Evolutionary conservation across 2,113 vertebrate genomes (phyloP), one percentile per base, ranked within the genome.

Genomic region (Lophius piscatorius): DNA sequence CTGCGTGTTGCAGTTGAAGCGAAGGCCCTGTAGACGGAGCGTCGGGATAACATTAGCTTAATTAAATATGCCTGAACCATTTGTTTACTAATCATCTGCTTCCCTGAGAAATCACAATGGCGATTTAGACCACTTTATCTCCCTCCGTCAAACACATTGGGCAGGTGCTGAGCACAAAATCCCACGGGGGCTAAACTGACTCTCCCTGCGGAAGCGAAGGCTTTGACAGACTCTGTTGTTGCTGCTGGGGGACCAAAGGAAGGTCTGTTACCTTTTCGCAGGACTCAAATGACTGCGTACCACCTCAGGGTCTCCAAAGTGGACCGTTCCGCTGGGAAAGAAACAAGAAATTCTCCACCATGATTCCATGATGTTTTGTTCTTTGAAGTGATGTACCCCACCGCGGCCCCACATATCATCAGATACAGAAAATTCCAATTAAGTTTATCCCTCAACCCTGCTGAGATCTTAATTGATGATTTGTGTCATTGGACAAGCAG

Each of bases 381-480:
- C 81, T 84, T 76, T 69, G 70, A 80, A 81, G 64, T 67, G 28
- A 60, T 72, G 52, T 50, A 69, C 83, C 75, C 75, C 81, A 71
- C n/a, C 52, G 41, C 49, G 29, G 60, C 64, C 86, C 76, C 64
- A 52, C 82, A 80, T 78, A 63, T 91, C 80, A 73, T 82, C 67
- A 76, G 84, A 87, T 81, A 74, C 70, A 65, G 78, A 84, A 76
- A 69, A 86, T 85, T 82, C 76, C 86, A 90, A 91, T 91, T 91
- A 88, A 87, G 88, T 90, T 85, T 86, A 78, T 76, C 63, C 75
- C 48, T 33, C 44, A 87, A 82, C 69, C 91, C 90, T 84, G 90
- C 91, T 92, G 91, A 83, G 90, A 91, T 90, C 87, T 87, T 92
- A 92, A 92, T 92, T 93, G 90, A 90, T 91, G 90, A 92, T 91